These are phyloP conservation scores for Suillia variegata DNA, from an alignment of 2,888 invertebrate species.

Conservation along the genomic window DNA sequence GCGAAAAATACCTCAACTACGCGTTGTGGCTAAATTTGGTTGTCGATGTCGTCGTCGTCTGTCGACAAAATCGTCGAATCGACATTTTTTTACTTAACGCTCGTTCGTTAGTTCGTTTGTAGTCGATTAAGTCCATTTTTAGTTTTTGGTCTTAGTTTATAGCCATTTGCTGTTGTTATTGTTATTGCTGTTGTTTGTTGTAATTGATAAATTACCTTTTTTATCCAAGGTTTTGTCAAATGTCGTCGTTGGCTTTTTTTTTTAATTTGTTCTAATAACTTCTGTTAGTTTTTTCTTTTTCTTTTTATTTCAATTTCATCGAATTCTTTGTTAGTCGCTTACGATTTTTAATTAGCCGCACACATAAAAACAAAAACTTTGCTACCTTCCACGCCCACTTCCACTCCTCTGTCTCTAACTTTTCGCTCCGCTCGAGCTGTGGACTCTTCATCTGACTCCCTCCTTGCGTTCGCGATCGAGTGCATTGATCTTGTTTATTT, in stretches of 20 bases:
- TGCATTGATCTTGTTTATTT: slow-evolving; percentile 24
- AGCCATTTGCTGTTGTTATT: not conserved
- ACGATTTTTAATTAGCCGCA: slow-evolving; percentile 13
- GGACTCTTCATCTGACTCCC: no score
- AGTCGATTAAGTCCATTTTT: slow-evolving; percentile 23
- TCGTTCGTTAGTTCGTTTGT: no score
- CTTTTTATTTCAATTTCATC: slow-evolving; percentile 16
- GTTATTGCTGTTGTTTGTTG: not conserved
- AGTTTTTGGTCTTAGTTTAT: slow-evolving; percentile 17
- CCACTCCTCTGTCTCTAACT: no score
- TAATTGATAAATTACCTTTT: not conserved
- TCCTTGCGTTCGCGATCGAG: no score
- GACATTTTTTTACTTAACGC: no score
- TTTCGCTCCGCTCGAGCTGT: no score
- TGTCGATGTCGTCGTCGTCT: slow-evolving; percentile 1
- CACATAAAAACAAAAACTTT: no score
- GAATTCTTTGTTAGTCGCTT: no score
- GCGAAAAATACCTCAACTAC: slow-evolving; percentile 4
- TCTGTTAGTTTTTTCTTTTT: not conserved
- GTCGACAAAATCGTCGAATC: not conserved
- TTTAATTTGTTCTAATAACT: no score
- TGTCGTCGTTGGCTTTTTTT: no score
- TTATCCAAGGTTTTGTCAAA: not conserved
- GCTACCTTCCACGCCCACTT: no score
- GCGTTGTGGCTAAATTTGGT: slow-evolving; percentile 24